Percentiles rank a stretch among this genome's conserved stretches.
These are phyloP conservation scores for Psilopogon haemacephalus DNA, from an alignment of 2,113 vertebrate species.

Conservation along the genomic window DNA sequence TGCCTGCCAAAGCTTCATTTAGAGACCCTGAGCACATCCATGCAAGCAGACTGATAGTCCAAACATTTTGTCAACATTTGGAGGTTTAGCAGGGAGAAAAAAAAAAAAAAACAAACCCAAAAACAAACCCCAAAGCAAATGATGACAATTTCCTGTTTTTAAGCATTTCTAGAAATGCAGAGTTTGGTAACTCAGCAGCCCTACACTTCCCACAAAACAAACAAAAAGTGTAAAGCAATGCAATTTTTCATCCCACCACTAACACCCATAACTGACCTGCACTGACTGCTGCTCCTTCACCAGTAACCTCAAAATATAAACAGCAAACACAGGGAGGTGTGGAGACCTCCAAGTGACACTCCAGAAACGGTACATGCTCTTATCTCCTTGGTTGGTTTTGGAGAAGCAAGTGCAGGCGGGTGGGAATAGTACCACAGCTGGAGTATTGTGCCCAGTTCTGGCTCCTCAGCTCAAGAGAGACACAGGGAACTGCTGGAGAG, in stretches of 20 bases:
- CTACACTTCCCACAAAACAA: conserved; percentile 43
- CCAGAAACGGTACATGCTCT: background rate
- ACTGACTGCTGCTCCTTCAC: background rate
- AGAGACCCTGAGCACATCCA: background rate
- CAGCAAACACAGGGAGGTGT: background rate
- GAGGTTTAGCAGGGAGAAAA: background rate
- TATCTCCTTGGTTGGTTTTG: background rate
- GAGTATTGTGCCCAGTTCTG: too few relatives aligned
- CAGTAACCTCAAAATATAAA: conserved; percentile 27
- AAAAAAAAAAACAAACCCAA: too few relatives aligned
- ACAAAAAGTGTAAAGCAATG: conserved; percentile 36
- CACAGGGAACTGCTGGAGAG: too few relatives aligned
- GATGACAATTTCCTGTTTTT: conserved; percentile 51
- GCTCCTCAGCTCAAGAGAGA: too few relatives aligned
- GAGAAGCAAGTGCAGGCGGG: background rate
- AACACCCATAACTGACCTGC: conserved; percentile 17
- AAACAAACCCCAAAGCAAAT: background rate
- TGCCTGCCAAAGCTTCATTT: background rate
- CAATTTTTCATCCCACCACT: conserved; percentile 15
- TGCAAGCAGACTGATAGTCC: background rate
- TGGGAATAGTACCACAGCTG: too few relatives aligned
- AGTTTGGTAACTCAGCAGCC: background rate
- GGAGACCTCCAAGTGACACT: background rate
- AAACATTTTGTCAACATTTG: background rate
- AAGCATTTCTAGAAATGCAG: conserved; percentile 55